Conservation (phyloP, 2,797 vertebrate genomes). For the Squalus acanthias region DNA sequence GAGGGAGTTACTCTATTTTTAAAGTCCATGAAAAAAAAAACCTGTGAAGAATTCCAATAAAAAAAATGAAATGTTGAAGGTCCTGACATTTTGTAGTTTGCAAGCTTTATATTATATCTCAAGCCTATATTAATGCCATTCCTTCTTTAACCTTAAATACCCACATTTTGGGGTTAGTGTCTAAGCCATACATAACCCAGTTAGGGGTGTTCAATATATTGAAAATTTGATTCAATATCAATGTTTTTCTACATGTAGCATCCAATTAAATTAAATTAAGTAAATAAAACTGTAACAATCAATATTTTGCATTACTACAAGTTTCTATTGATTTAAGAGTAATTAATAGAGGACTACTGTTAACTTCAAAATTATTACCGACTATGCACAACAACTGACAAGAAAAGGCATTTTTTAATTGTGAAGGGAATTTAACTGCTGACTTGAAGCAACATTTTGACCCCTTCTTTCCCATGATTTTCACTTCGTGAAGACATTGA, state of each 20-base stretch:
- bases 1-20: slow-evolving; percentile 12
- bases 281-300: slow-evolving; percentile 37
- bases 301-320: slow-evolving; percentile 35
- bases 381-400: not conserved
- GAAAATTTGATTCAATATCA: slow-evolving; percentile 25
- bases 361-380: slow-evolving; percentile 29
- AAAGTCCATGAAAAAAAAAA: not conserved
- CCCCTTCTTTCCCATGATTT: slow-evolving; percentile 8
- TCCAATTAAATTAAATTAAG: slow-evolving; percentile 17
- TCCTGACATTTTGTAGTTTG: not conserved
- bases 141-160: not conserved
- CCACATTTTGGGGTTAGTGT: not conserved
- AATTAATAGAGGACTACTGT: slow-evolving; percentile 21
- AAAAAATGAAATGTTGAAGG: not conserved
- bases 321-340: slow-evolving; percentile 31
- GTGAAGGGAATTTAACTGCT: slow-evolving; percentile 22
- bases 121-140: not conserved
- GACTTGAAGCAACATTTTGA: slow-evolving; percentile 18
- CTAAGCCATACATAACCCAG: not conserved
- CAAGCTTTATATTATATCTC: not conserved
- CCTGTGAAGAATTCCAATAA: not conserved
- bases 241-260: not conserved
- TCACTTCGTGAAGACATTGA: not conserved
- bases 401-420: slow-evolving; percentile 22
- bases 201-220: not conserved